These are phyloP conservation scores for Aegotheles bennettii DNA, from an alignment of 2,113 vertebrate species.

Conservation along the genomic window DNA sequence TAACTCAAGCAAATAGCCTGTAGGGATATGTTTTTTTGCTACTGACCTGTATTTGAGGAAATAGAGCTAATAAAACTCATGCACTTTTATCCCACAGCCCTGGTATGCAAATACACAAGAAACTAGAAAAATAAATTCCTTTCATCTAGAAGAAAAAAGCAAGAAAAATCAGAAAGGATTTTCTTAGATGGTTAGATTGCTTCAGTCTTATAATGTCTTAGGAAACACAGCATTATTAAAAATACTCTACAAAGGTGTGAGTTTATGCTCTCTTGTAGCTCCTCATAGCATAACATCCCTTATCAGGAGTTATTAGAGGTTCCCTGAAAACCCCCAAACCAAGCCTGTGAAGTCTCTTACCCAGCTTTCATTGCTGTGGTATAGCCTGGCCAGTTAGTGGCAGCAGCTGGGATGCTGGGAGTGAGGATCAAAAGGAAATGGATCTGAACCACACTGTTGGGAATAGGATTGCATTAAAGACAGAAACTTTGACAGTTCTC, in stretches of 20 bases:
- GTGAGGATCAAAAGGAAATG: background rate
- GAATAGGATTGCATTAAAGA: background rate
- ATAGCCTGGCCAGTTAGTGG: background rate
- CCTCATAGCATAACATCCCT: background rate
- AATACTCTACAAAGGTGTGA: background rate
- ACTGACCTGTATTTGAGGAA: background rate
- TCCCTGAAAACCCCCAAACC: background rate
- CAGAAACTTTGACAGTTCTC: background rate
- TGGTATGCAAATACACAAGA: background rate
- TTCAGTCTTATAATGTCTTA: background rate
- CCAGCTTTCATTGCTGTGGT: background rate
- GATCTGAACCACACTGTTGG: background rate
- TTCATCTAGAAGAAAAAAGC: background rate
- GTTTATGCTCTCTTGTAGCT: background rate
- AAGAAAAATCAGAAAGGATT: background rate
- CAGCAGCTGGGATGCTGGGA: background rate
- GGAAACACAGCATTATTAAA: background rate
- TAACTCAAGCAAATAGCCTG: background rate
- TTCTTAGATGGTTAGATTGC: background rate
- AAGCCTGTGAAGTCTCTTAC: background rate
- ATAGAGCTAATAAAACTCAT: background rate
- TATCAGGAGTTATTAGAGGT: background rate
- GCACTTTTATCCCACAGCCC: background rate
- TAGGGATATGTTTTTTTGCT: background rate
- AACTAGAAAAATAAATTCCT: background rate